Conservation (phyloP, 2,797 vertebrate genomes). For the Danio kyathit region DNA sequence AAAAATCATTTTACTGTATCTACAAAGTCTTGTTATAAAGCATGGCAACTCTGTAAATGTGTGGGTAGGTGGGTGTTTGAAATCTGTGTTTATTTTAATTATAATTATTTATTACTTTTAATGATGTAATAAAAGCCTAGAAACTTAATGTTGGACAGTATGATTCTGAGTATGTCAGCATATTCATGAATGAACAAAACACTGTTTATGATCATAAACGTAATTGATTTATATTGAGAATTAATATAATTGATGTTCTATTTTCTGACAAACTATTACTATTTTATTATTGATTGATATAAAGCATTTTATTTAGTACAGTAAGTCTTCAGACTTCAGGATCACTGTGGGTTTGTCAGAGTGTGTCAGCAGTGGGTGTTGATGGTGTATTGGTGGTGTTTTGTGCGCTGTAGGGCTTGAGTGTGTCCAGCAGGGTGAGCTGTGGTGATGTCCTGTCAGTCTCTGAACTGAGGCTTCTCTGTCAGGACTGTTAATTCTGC, state of each 20-base stretch:
- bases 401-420: background rate
- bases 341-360: background rate
- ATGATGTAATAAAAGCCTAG: background rate
- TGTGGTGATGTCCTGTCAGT: constrained; percentile 28
- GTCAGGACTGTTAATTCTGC: constrained; percentile 18
- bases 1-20: too few relatives aligned
- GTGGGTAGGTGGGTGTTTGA: background rate
- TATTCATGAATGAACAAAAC: background rate
- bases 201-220: background rate
- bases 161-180: background rate
- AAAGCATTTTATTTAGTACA: too few relatives aligned
- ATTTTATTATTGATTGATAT: too few relatives aligned
- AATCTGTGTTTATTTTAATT: background rate
- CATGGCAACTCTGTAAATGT: background rate
- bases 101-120: too few relatives aligned
- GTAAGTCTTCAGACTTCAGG: background rate
- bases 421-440: constrained; percentile 34
- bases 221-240: background rate
- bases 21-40: too few relatives aligned
- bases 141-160: background rate
- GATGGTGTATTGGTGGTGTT: too few relatives aligned
- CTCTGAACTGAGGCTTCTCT: background rate
- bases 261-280: background rate
- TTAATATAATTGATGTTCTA: background rate
- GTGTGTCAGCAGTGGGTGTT: background rate